These are phyloP conservation scores for Malacoctenus gilli DNA, from an alignment of 2,797 vertebrate species.

Conservation along the genomic window DNA sequence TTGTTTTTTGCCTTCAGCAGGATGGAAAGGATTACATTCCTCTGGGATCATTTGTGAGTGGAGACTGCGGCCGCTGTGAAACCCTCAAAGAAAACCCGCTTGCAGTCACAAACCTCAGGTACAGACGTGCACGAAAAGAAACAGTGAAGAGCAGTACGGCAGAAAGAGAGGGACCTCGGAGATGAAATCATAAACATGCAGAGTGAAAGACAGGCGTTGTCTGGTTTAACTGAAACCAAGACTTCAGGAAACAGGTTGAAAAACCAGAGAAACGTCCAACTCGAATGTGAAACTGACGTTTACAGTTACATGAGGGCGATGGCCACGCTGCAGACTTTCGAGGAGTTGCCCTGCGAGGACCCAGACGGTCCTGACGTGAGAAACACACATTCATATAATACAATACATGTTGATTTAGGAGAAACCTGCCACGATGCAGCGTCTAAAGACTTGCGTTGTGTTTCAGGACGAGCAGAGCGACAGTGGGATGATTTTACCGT, in stretches of 20 bases:
- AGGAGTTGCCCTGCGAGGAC: conserved; percentile 81
- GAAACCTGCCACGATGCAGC: background rate
- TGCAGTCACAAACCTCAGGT: conserved; percentile 77
- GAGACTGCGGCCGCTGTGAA: conserved; percentile 45
- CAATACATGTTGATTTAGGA: no score
- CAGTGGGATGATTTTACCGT: conserved; percentile 86
- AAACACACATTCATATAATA: background rate
- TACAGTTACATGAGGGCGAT: conserved; percentile 85
- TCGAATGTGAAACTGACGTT: conserved; percentile 16
- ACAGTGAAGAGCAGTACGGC: background rate
- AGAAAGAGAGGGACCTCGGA: no score
- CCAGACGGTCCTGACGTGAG: conserved; percentile 76
- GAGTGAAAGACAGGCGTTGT: conserved; percentile 5
- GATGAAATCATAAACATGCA: background rate
- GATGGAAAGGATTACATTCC: conserved; percentile 95
- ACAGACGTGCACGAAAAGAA: conserved; percentile 21
- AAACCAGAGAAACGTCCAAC: conserved; percentile 11
- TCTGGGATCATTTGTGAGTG: conserved; percentile 77
- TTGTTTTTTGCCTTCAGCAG: conserved; percentile 68
- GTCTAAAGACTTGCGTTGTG: conserved; percentile 16
- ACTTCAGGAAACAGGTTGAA: conserved; percentile 25
- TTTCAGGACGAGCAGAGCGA: conserved; percentile 86
- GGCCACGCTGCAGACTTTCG: conserved; percentile 85
- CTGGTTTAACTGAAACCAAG: conserved; percentile 12
- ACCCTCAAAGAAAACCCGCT: conserved; percentile 56